Percentiles rank a stretch among this genome's conserved stretches.
Conservation (phyloP, 1,140 invertebrate genomes). For the Aphaenogaster ashmeadi region DNA sequence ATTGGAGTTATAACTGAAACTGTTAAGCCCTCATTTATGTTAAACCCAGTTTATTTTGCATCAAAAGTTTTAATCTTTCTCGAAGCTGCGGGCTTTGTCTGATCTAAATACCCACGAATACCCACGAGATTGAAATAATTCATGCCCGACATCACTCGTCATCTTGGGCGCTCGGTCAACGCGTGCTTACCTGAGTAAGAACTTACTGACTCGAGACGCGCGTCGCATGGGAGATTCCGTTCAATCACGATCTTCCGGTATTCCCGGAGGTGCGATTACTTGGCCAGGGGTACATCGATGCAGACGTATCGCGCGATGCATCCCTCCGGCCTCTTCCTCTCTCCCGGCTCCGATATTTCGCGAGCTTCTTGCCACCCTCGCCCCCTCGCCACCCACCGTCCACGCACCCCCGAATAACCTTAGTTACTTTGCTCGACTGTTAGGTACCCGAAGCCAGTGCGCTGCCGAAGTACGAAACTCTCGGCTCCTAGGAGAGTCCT, state of each 20-base stretch:
- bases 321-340: constrained; percentile 68
- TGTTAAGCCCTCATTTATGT: background rate
- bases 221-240: constrained; percentile 48
- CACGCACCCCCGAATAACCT: constrained; percentile 82
- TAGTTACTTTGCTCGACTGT: constrained; percentile 86
- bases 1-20: background rate
- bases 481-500: constrained; percentile 85
- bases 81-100: background rate
- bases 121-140: constrained; percentile 31
- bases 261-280: constrained; percentile 79
- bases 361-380: constrained; percentile 58
- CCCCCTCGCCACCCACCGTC: constrained; percentile 63
- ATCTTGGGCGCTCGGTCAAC: constrained; percentile 32
- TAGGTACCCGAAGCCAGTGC: constrained; percentile 83
- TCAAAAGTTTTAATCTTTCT: constrained; percentile 46
- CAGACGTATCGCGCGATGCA: constrained; percentile 75
- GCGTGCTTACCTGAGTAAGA: constrained; percentile 32
- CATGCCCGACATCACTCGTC: background rate
- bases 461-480: constrained; percentile 86
- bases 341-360: constrained; percentile 53
- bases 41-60: constrained; percentile 20
- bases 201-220: constrained; percentile 56
- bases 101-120: constrained; percentile 37
- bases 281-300: constrained; percentile 75
- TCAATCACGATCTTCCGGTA: constrained; percentile 77